Conservation (phyloP, 1,140 invertebrate species). For the Eumaeus atala region DNA sequence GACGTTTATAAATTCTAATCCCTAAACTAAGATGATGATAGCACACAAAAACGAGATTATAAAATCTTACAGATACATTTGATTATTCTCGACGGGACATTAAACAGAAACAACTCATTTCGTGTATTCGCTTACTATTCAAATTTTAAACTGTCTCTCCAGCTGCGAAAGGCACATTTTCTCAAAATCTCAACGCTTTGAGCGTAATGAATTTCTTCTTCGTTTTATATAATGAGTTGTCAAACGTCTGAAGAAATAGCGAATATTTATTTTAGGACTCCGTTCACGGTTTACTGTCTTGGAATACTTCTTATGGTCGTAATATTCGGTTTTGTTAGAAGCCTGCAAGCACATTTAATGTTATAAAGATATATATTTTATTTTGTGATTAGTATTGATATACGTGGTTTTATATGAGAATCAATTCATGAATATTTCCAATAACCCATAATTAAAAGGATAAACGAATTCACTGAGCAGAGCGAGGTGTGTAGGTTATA, state of each 20-base stretch:
- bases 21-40: no score
- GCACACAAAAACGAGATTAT: no score
- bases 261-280: background rate
- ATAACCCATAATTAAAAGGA: no score
- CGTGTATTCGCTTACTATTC: constrained; percentile 5
- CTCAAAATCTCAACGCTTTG: background rate
- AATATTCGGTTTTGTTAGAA: background rate
- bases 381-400: background rate
- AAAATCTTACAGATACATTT: no score
- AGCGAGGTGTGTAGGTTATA: no score
- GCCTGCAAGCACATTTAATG: no score
- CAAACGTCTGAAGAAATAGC: background rate
- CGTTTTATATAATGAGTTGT: constrained; percentile 3
- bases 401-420: background rate
- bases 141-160: constrained; percentile 1
- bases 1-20: no score
- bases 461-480: no score
- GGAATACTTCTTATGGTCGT: background rate
- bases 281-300: background rate
- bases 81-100: background rate
- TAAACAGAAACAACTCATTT: constrained; percentile 6
- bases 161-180: constrained; percentile 6
- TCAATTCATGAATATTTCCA: no score
- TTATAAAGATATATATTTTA: background rate
- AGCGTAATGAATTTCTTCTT: constrained; percentile 1